Evolutionary conservation across 2,888 invertebrate genomes (phyloP), one percentile per base, ranked within the genome.

Genomic region (Rhaphigaster nebulosa): DNA sequence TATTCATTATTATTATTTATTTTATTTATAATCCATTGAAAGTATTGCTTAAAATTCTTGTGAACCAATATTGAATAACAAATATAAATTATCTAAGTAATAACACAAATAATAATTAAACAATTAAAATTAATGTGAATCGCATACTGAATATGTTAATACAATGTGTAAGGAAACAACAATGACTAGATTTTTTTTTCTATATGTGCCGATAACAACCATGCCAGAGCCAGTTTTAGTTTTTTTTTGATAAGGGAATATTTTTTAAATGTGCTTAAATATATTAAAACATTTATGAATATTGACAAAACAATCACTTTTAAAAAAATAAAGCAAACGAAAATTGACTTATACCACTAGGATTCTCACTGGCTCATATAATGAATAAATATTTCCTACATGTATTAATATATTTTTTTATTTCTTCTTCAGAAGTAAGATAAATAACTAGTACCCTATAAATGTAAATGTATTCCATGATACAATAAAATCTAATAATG

Each of bases 111-210:
- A 12, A 60, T 26, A 23, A 15, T 23, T 60, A 65, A 13, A 70
- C 4, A 18, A 70, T 34, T 70, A 70, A 34, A 70, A 70, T 34
- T 34, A 70, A 70, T 70, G 34, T 34, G 23, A 0, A 70, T 34
- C 38, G 38, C 20, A 70, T 8, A 38, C 34, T 34, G 70, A 34
- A 34, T 34, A 34, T 76, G 38, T 76, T 38, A 1, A 65, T 38
- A 76, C 15, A 60, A 65, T 76, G 0, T 0, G 6, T 8, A 76
- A 38, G 38, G 20, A 76, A 23, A 76, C 20, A 18, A 76, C 0
- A 76, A 65, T 65, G 65, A 76, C 70, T 76, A 76, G 70, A 76
- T 76, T 76, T 76, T 20, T 20, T 20, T 70, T 20, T 34, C 38
- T 10, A 1, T 23, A n/a, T n/a, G n/a, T n/a, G n/a, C n/a, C n/a